Conservation (phyloP, 2,113 vertebrate genomes). For the Pionites leucogaster region DNA sequence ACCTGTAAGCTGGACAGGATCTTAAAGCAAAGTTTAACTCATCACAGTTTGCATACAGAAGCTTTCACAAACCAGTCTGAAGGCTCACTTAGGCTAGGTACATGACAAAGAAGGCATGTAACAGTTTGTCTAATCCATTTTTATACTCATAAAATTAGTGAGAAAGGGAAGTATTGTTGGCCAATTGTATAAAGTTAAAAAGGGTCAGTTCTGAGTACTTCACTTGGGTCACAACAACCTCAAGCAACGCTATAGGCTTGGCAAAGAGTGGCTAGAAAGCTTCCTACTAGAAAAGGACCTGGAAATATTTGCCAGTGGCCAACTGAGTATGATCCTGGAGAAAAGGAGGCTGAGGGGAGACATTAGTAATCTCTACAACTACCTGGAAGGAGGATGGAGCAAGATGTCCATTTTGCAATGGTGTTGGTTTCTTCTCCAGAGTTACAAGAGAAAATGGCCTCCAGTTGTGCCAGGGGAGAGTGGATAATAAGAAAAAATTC, state of each 20-base stretch:
- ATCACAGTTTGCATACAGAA: background rate
- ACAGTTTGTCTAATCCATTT: background rate
- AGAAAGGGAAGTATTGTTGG: background rate
- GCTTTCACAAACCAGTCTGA: background rate
- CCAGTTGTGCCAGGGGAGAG: background rate
- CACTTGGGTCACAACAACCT: background rate
- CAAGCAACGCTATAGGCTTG: background rate
- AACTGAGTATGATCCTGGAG: background rate
- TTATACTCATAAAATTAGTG: background rate
- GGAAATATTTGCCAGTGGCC: background rate
- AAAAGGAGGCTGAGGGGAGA: background rate
- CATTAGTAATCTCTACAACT: background rate
- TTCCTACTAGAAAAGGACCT: background rate
- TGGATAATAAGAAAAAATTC: background rate
- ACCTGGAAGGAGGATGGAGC: background rate
- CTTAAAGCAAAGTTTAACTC: background rate
- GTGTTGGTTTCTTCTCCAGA: background rate
- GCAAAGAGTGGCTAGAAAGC: background rate
- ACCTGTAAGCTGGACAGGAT: background rate
- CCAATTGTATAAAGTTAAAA: background rate
- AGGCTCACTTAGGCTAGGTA: background rate
- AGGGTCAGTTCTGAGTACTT: background rate
- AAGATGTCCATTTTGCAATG: background rate
- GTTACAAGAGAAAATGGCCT: background rate
- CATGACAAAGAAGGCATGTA: background rate